Percentiles rank a stretch among this genome's conserved stretches.
Evolutionary conservation across 2,888 invertebrate genomes (phyloP).

Genomic region (Chromoteleia sp.): DNA sequence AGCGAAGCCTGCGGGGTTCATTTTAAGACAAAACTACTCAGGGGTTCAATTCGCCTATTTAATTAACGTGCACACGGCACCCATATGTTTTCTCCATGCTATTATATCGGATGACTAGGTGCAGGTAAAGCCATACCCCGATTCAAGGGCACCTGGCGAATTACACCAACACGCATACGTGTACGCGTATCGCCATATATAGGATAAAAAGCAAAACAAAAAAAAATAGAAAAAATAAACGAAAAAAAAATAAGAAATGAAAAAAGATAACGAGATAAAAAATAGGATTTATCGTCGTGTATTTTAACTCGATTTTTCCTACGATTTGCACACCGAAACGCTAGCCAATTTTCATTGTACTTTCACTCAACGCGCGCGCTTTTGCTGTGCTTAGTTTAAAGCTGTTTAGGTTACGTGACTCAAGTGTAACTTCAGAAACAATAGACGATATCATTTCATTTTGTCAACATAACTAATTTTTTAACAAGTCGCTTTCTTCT

Average conservation of each 20-base stretch:
- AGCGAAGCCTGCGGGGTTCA: constrained; percentile 30
- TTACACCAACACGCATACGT: constrained; percentile 1
- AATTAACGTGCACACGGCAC: constrained; percentile 58
- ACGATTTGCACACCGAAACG: neutral
- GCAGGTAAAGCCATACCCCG: constrained; percentile 57
- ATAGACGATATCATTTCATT: neutral
- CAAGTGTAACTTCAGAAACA: neutral
- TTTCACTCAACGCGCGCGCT: neutral
- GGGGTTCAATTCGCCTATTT: constrained; percentile 40
- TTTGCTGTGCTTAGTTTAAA: constrained; percentile 4
- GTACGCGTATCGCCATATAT: too few species aligned
- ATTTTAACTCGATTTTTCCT: neutral
- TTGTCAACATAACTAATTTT: neutral
- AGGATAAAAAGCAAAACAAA: too few species aligned
- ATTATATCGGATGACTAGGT: constrained; percentile 59
- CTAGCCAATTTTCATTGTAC: neutral
- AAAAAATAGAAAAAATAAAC: too few species aligned
- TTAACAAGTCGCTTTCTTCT: neutral
- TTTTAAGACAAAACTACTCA: constrained; percentile 8
- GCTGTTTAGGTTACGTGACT: constrained; percentile 2
- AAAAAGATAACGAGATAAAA: too few species aligned
- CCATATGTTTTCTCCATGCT: constrained; percentile 56
- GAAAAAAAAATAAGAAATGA: too few species aligned
- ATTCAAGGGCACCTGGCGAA: constrained; percentile 53
- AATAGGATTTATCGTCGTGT: too few species aligned